Evolutionary conservation across 2,113 vertebrate genomes (phyloP).

Genomic region (Ancistrus triradiatus): DNA sequence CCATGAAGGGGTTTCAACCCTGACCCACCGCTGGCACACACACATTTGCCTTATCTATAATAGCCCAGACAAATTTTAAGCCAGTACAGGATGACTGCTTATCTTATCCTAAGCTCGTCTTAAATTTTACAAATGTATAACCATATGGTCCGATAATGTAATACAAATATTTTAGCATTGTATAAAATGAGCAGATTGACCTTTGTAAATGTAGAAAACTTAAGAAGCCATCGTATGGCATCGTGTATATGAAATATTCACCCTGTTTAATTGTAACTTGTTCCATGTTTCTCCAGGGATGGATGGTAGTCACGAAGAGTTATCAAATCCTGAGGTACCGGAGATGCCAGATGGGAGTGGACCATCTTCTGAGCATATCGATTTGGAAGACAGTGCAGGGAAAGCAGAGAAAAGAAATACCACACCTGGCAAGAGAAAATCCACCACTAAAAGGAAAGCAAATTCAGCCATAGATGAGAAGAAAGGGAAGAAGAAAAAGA

Average conservation of each 20-base stretch:
- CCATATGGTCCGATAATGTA: no score
- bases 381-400: background rate
- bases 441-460: slow-evolving; percentile 50
- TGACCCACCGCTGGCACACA: no score
- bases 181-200: no score
- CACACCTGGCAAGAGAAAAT: slow-evolving; percentile 26
- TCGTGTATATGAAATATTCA: background rate
- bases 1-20: no score
- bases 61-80: no score
- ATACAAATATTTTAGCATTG: no score
- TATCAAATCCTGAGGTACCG: background rate
- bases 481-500: slow-evolving; percentile 57
- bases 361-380: slow-evolving; percentile 1
- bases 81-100: no score
- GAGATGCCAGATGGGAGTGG: background rate
- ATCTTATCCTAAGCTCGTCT: no score
- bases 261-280: background rate
- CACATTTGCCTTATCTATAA: no score
- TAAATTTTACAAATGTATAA: no score
- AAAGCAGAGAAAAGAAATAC: background rate
- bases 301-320: slow-evolving; percentile 3
- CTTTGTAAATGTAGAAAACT: no score
- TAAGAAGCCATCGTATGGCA: no score
- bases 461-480: background rate
- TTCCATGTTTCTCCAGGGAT: slow-evolving; percentile 10